Evolutionary conservation across 2,113 vertebrate genomes (phyloP).

Genomic region (Merops nubicus): DNA sequence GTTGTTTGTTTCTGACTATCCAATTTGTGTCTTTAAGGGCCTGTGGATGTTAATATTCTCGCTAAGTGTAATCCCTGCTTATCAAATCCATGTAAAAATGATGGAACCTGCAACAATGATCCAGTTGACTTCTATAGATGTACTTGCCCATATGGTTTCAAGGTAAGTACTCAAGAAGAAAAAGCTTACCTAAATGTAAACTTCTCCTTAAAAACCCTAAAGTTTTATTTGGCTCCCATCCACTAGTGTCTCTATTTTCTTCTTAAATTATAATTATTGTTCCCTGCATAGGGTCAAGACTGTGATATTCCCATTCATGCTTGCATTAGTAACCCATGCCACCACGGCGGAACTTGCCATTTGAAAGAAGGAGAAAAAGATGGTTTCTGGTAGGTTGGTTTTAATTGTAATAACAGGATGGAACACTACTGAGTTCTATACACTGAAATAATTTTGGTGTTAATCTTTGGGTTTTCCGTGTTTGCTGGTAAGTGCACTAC

Average conservation of each 20-base stretch:
- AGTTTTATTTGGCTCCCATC: background rate
- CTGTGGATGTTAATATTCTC: constrained; percentile 89
- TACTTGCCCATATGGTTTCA: constrained; percentile 95
- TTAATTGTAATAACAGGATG: background rate
- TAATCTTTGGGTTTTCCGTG: background rate
- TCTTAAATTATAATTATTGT: background rate
- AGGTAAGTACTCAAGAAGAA: constrained; percentile 76
- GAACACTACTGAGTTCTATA: background rate
- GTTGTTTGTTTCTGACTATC: background rate
- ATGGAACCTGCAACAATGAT: constrained; percentile 94
- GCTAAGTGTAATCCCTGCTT: constrained; percentile 97
- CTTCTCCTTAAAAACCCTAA: background rate
- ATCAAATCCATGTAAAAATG: constrained; percentile 95
- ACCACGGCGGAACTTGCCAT: constrained; percentile 91
- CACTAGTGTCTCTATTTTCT: background rate
- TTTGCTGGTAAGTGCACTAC: background rate
- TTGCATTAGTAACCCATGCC: constrained; percentile 93
- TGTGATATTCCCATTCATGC: constrained; percentile 94
- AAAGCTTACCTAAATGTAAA: background rate
- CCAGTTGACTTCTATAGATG: constrained; percentile 96
- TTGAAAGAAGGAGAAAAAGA: constrained; percentile 93
- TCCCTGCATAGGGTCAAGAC: constrained; percentile 86
- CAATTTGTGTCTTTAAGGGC: constrained; percentile 79
- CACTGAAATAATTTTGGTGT: background rate
- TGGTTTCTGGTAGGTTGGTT: constrained; percentile 89